These are phyloP conservation scores for Rhyacophila brunnea DNA, from an alignment of 1,140 invertebrate species.

Conservation along the genomic window DNA sequence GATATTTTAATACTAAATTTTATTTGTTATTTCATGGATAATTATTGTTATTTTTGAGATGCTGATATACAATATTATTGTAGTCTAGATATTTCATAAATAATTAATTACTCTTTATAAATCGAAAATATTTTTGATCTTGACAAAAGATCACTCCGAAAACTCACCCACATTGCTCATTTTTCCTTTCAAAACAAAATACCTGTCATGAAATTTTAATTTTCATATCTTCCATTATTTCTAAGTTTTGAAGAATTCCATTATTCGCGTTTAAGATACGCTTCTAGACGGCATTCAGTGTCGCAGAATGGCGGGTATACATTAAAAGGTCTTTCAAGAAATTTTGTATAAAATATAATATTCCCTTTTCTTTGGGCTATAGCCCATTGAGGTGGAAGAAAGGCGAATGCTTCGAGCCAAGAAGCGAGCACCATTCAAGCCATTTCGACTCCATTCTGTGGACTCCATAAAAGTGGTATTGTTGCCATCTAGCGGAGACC, in stretches of 20 bases:
- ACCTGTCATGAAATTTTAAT: conserved; percentile 25
- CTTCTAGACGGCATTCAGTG: conserved; percentile 22
- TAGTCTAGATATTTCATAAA: too few species aligned
- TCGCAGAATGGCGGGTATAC: conserved; percentile 33
- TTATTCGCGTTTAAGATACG: conserved; percentile 31
- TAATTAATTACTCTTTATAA: too few species aligned
- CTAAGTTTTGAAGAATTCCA: conserved; percentile 33
- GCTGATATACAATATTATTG: too few species aligned
- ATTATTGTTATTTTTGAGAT: too few species aligned
- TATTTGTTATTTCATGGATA: too few species aligned
- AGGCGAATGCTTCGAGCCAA: conserved; percentile 34
- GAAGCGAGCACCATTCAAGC: conserved; percentile 33
- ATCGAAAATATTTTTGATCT: too few species aligned
- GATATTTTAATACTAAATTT: too few species aligned
- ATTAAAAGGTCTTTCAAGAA: conserved; percentile 35
- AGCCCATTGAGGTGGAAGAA: conserved; percentile 35
- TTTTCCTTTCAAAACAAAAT: conserved; percentile 20
- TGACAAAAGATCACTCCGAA: too few species aligned
- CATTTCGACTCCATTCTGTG: conserved; percentile 37
- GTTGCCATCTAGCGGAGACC: conserved; percentile 35
- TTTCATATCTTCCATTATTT: conserved; percentile 34
- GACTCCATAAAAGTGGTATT: conserved; percentile 37
- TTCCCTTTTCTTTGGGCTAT: conserved; percentile 31
- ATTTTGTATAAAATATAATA: conserved; percentile 37
- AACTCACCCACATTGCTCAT: conserved; percentile 8